Conservation (phyloP, 2,888 invertebrate genomes). For the Tricholauxania praeusta region DNA sequence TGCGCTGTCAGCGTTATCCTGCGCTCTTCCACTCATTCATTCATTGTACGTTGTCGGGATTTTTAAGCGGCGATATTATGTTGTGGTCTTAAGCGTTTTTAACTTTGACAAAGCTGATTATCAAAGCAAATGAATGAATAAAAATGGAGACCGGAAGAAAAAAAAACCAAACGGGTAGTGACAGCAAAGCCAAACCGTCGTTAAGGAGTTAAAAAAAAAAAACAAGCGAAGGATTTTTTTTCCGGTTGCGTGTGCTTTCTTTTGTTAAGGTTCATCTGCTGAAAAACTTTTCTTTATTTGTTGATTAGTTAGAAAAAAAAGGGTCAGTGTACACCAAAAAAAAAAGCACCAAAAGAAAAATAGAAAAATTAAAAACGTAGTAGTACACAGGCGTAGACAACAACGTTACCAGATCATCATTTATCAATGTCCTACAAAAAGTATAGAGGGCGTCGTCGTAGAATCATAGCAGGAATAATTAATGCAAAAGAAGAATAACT, state of each 20-base stretch:
- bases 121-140: slow-evolving; percentile 16
- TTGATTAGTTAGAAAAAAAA: background rate
- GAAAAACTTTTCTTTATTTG: background rate
- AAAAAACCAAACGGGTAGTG: background rate
- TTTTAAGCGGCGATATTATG: slow-evolving; percentile 3
- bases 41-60: background rate
- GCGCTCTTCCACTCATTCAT: background rate
- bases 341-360: background rate
- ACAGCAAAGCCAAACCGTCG: background rate
- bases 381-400: no score
- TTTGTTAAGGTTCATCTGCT: no score
- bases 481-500: no score
- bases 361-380: background rate
- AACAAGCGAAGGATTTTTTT: background rate
- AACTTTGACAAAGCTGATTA: slow-evolving; percentile 22
- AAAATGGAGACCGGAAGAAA: background rate
- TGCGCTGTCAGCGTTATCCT: background rate
- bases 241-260: background rate
- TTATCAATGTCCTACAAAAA: slow-evolving; percentile 11
- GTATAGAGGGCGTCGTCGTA: no score
- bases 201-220: background rate
- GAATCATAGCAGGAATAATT: no score
- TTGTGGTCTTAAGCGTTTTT: slow-evolving; percentile 22
- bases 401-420: slow-evolving; percentile 8
- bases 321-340: no score